Percentiles rank a stretch among this genome's conserved stretches.
Conservation (phyloP, 2,888 invertebrate species). For the Argyresthia goedartella region DNA sequence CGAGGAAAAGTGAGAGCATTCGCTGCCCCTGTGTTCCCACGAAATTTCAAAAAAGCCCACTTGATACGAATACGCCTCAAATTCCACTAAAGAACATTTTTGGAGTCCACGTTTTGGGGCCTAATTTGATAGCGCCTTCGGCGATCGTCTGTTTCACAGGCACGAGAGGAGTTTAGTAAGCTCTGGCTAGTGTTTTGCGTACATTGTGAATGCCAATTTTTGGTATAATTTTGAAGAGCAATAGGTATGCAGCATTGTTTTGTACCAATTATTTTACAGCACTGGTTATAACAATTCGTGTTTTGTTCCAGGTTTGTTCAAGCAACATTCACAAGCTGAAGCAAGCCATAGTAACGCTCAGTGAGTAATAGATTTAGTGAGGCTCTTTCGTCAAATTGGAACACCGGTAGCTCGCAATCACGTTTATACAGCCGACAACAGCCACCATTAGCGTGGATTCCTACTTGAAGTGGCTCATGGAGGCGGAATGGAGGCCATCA, state of each 20-base stretch:
- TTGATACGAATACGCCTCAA: slow-evolving; percentile 6
- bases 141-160: background rate
- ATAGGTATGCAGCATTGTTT: too few relatives aligned
- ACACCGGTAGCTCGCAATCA: background rate
- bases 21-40: slow-evolving; percentile 31
- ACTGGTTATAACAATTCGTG: too few relatives aligned
- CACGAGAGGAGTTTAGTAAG: too few relatives aligned
- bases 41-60: slow-evolving; percentile 11
- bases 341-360: too few relatives aligned
- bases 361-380: background rate
- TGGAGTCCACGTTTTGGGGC: slow-evolving; percentile 3
- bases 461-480: slow-evolving; percentile 15
- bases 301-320: too few relatives aligned
- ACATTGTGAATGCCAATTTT: too few relatives aligned
- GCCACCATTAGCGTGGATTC: slow-evolving; percentile 25
- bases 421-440: slow-evolving; percentile 1
- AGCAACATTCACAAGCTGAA: too few relatives aligned
- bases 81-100: slow-evolving; percentile 3
- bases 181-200: too few relatives aligned
- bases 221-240: too few relatives aligned
- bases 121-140: slow-evolving; percentile 7
- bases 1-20: slow-evolving; percentile 39
- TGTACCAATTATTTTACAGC: too few relatives aligned
- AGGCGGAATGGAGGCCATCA: slow-evolving; percentile 22
- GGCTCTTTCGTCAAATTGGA: background rate